Evolutionary conservation across 2,113 vertebrate genomes (phyloP), one percentile per base, ranked within the genome.

Genomic region (Pelusios castaneus): DNA sequence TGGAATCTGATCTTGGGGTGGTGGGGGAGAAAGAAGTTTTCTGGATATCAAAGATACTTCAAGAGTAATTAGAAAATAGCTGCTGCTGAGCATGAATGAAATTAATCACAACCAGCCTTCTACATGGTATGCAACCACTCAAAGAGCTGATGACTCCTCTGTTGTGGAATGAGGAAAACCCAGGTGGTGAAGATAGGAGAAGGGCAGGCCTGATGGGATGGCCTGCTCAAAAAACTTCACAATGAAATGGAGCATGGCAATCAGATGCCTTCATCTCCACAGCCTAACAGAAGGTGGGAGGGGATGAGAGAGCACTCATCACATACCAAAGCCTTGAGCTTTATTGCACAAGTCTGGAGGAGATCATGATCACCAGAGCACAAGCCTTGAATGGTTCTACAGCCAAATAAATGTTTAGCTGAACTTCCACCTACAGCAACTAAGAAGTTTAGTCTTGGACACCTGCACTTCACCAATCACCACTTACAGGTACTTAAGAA

Each of bases 11-110:
- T 83, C 81, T 52, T n/a, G n/a, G n/a, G n/a, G n/a, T n/a, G n/a
- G n/a, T n/a, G n/a, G 56, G 77, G 21, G 89, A 80, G 89, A 82
- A 31, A 49, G 75, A 34, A 73, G 21, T 82, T 94, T 93, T 93
- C n/a, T 16, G 34, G 5, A 31, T 78, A 29, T 60, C 24, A 21
- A 38, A 55, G 84, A 11, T 81, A 90, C 78, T 88, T 92, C 82
- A 87, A 29, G 10, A 78, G 34, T 49, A 63, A 73, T 54, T 92
- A 80, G 89, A 93, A 91, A 75, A 54, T 8, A 45, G 16, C 34
- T 63, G n/a, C 51, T 24, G 13, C 51, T 85, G 75, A 91, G 25
- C 24, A 87, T 5, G 13, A 13, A 45, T 56, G 55, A 87, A 95
- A 87, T 38, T 67, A 83, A 87, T 80, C 31, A 6, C n/a, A 2